Evolutionary conservation across 2,113 vertebrate species (phyloP), one percentile per base, ranked within the genome.

Genomic region (Nyctibius bracteatus): DNA sequence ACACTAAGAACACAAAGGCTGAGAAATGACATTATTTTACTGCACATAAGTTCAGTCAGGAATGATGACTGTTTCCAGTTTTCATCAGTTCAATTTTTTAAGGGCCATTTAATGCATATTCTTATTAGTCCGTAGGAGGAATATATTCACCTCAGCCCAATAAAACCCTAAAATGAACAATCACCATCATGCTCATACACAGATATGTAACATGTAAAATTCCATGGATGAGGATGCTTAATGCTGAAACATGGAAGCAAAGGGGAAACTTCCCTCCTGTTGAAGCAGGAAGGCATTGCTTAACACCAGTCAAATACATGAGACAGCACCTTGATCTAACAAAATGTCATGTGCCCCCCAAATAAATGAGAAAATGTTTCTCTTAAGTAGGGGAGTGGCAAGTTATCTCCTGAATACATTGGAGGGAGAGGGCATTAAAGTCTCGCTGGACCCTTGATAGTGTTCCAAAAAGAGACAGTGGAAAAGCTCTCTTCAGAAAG

Each of bases 371-470:
- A 57, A 72, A 37, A 20, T 4, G 8, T 54, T 71, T 47, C 31
- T 43, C 18, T 52, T 27, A 2, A 3, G 6, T 1, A 46, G 49
- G 33, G 2, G 22, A 66, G 46, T 20, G 20, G 20, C 5, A 57
- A 14, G 3, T 27, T 81, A 30, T 43, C 24, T 66, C 23, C 46
- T n/a, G 27, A 37, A 14, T 3, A 5, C 11, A 3, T 8, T 33
- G 39, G 13, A 72, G 52, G 4, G n/a, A 78, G 14, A 11, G 44
- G 30, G 14, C 6, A 10, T 18, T 8, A 14, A 46, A 70, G 11
- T 13, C 33, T 54, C 49, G 18, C 54, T 12, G n/a, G 52, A 35
- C 16, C 30, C 37, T 62, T 0, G 0, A 8, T 1, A 14, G 10
- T 3, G 8, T 51, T 41, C 43, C 67, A 24, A 33, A 44, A 35